Evolutionary conservation across 1,140 invertebrate genomes (phyloP).

Genomic region (Scaptomyza hsui): DNA sequence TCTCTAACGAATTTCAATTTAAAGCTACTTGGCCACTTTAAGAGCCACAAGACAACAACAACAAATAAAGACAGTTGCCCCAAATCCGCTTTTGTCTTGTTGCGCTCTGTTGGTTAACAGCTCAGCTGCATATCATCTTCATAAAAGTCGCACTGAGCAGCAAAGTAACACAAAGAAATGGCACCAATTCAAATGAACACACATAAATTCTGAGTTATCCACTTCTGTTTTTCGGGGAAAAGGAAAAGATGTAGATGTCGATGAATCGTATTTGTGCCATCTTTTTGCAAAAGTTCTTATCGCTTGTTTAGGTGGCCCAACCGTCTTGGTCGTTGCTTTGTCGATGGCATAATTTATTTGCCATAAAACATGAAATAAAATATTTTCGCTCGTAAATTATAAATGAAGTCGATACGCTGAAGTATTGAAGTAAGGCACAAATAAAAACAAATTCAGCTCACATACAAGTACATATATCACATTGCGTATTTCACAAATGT

Average conservation of each 20-base stretch:
- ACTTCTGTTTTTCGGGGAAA: slow-evolving; percentile 30
- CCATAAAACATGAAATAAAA: slow-evolving; percentile 80
- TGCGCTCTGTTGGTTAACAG: slow-evolving; percentile 28
- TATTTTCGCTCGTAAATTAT: slow-evolving; percentile 78
- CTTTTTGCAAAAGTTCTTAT: slow-evolving; percentile 63
- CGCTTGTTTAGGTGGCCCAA: slow-evolving; percentile 55
- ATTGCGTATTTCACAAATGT: slow-evolving; percentile 2
- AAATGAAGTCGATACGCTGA: slow-evolving; percentile 48
- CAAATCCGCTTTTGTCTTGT: slow-evolving; percentile 32
- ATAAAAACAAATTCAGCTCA: slow-evolving; percentile 35
- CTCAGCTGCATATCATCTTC: slow-evolving; percentile 74
- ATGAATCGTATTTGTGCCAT: slow-evolving; percentile 27
- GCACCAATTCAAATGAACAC: slow-evolving; percentile 72
- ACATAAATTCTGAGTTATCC: slow-evolving; percentile 74
- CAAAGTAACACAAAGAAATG: background rate
- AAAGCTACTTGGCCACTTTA: slow-evolving; percentile 59
- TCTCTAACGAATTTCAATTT: slow-evolving; percentile 47
- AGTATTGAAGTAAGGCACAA: slow-evolving; percentile 28
- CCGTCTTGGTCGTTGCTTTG: slow-evolving; percentile 29
- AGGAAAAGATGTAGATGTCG: slow-evolving; percentile 10
- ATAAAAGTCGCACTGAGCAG: slow-evolving; percentile 70
- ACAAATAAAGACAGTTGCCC: slow-evolving; percentile 24
- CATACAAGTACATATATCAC: slow-evolving; percentile 6
- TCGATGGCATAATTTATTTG: slow-evolving; percentile 72
- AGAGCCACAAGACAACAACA: slow-evolving; percentile 34